Conservation (phyloP, 2,113 vertebrate genomes). For the Epinephelus cyanopodus region DNA sequence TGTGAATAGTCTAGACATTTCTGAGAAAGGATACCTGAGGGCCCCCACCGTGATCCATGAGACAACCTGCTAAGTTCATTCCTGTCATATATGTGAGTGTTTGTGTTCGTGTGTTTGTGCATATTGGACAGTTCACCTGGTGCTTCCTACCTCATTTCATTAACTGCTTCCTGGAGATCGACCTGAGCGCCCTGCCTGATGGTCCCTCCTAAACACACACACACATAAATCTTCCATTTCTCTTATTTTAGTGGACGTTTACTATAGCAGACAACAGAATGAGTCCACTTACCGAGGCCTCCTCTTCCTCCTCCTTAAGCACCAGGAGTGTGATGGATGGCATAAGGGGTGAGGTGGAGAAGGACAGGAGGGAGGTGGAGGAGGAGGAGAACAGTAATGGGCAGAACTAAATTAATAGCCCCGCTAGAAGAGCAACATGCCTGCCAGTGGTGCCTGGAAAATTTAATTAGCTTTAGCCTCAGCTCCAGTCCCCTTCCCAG, state of each 20-base stretch:
- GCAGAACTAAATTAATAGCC: conserved; percentile 80
- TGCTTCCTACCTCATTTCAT: conserved; percentile 42
- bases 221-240: neutral
- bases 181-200: conserved; percentile 4
- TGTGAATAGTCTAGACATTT: neutral
- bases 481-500: conserved; percentile 37
- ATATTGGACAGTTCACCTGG: neutral
- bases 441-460: conserved; percentile 73
- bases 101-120: neutral
- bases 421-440: conserved; percentile 77
- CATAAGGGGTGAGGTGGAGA: conserved; percentile 40
- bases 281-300: conserved; percentile 12
- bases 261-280: neutral
- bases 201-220: neutral
- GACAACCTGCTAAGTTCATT: conserved; percentile 6
- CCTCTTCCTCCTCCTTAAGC: conserved; percentile 24
- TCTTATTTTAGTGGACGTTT: neutral
- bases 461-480: conserved; percentile 79
- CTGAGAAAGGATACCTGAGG: neutral
- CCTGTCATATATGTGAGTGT: neutral
- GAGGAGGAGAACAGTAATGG: conserved; percentile 70
- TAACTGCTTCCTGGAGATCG: conserved; percentile 20
- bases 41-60: neutral
- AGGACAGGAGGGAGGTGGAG: conserved; percentile 35
- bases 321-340: conserved; percentile 61